These are phyloP conservation scores for Heloderma charlesbogerti DNA, from an alignment of 2,113 vertebrate species.

Conservation along the genomic window DNA sequence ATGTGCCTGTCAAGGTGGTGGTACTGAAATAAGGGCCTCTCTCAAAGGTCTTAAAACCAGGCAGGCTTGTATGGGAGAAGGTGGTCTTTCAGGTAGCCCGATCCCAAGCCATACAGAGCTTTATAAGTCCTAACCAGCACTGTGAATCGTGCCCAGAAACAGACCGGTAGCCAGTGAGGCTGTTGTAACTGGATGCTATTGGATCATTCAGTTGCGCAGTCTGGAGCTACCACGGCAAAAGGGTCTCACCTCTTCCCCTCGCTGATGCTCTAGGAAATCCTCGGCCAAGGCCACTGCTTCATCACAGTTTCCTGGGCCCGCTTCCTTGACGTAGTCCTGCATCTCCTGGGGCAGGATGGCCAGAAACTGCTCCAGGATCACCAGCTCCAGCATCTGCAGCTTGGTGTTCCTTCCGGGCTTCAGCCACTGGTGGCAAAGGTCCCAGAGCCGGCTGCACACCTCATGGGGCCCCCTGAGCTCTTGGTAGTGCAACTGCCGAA, in stretches of 20 bases:
- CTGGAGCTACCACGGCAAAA: no score
- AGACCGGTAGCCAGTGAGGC: no score
- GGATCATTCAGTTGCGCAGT: rapidly evolving
- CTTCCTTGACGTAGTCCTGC: not conserved
- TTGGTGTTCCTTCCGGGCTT: conserved; percentile 7
- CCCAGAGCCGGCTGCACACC: not conserved
- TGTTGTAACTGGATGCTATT: not conserved
- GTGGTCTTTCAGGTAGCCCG: no score
- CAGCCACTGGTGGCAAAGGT: conserved; percentile 20
- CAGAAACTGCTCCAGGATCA: conserved; percentile 26
- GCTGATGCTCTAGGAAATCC: not conserved
- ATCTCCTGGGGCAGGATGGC: conserved; percentile 6
- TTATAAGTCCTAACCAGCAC: no score
- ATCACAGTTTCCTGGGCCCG: not conserved
- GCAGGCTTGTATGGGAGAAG: no score
- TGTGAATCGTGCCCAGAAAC: no score
- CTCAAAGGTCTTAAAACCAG: no score
- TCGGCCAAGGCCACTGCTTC: not conserved
- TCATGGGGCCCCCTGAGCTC: not conserved
- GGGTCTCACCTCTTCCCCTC: not conserved
- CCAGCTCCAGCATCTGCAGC: conserved; percentile 12
- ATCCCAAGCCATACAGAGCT: no score
- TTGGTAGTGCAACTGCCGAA: conserved; percentile 1
- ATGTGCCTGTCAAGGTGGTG: no score
- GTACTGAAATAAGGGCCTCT: no score